phyloP scores from a whole-genome alignment of 2,888 invertebrate species.

The Luperina nickerlii region DNA sequence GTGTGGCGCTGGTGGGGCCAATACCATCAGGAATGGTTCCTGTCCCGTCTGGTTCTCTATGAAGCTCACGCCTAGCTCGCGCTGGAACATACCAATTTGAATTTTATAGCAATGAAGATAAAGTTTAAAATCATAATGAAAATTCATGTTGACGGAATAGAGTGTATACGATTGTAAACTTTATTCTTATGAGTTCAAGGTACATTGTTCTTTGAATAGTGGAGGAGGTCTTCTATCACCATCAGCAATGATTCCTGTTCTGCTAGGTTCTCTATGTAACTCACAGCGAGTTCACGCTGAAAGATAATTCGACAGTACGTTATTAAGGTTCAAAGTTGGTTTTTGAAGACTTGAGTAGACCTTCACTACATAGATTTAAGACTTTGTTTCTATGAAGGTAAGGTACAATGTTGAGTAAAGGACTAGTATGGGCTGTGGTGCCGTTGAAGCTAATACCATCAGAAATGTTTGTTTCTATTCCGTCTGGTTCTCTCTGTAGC shows the following conservation, averaged over 20 bases:
- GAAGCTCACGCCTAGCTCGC: slow-evolving; percentile 80
- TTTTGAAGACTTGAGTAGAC: not conserved
- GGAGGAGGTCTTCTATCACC: slow-evolving; percentile 94
- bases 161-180: not conserved
- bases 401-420: not conserved
- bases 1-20: slow-evolving; percentile 97
- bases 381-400: not conserved
- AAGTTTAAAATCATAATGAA: not conserved
- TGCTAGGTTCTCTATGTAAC: slow-evolving; percentile 83
- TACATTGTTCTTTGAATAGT: not conserved
- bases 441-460: not conserved
- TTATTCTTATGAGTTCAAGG: not conserved
- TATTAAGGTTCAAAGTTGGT: not conserved
- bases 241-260: slow-evolving; percentile 93
- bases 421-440: not conserved
- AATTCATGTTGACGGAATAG: not conserved
- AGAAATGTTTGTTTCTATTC: not conserved
- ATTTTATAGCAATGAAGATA: not conserved
- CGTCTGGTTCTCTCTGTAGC: not conserved
- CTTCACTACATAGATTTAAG: no score
- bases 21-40: slow-evolving; percentile 94
- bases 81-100: slow-evolving; percentile 66
- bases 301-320: not conserved
- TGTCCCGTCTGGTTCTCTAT: slow-evolving; percentile 83
- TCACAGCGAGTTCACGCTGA: slow-evolving; percentile 81